These are phyloP conservation scores for Meghimatium bilineatum DNA, from an alignment of 2,888 invertebrate genomes.

Conservation along the genomic window DNA sequence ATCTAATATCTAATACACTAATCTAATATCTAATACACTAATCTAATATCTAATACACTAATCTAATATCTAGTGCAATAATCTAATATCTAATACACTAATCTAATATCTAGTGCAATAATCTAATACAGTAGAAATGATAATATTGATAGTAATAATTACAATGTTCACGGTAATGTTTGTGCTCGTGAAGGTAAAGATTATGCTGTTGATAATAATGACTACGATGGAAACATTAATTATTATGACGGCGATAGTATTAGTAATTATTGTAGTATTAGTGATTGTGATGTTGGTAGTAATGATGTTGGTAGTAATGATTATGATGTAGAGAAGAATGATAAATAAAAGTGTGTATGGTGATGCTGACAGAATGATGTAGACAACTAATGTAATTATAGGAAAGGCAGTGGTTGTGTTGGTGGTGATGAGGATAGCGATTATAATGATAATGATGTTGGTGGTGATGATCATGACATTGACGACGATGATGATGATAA, in stretches of 20 bases:
- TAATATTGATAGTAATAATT: not conserved
- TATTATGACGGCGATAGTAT: conserved; percentile 21
- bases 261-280: not conserved
- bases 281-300: not conserved
- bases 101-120: too few species aligned
- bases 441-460: conserved; percentile 15
- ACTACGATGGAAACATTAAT: conserved; percentile 17
- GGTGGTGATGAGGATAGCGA: not conserved
- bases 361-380: not conserved
- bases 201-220: not conserved
- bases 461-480: not conserved
- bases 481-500: not conserved
- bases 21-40: too few species aligned
- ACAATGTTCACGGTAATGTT: conserved; percentile 6
- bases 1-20: too few species aligned
- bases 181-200: conserved; percentile 5
- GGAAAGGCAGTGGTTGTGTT: not conserved
- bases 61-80: too few species aligned
- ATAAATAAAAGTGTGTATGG: not conserved
- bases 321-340: not conserved
- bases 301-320: not conserved
- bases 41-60: too few species aligned
- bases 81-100: too few species aligned
- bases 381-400: not conserved
- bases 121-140: too few species aligned